Base-by-base conservation (phyloP, 1,140 invertebrate species). In the Berghia stephanieae region DNA sequence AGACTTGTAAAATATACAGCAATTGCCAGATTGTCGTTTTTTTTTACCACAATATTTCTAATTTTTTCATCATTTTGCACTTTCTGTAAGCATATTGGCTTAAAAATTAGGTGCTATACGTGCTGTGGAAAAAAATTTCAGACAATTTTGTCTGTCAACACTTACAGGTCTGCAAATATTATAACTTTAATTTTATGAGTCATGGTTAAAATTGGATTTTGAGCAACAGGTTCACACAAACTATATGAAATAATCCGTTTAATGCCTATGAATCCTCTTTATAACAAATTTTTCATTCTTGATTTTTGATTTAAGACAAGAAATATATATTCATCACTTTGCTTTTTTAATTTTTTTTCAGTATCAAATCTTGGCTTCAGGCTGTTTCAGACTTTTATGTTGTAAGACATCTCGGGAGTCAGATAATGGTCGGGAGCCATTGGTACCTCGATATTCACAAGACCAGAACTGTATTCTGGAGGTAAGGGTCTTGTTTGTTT, bases 281-380 rank as follows among this genome's bases (percentile, higher is more conserved):
- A n/a, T 44, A 52, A 13, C 46, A 52, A 36, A 4, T 52, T 2
- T 73, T 3, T 24, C 16, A 13, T 3, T 8, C 16, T 4, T 55
- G 43, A 27, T 21, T 73, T 55, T 60, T 40, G 24, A 63, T 63
- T 5, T 24, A 27, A n/a, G 31, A 38, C 46, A 10, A 21, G 3
- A 38, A 57, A 27, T 10, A 66, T 42, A 27, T 44, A 16, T 42
- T 79, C 24, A 57, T 40, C 4, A 1, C 13, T 75, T 8, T 13
- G 16, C 63, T 60, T 63, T 4, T 78, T 24, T 74, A n/a, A 18
- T 75, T 21, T 55, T 40, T 40, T 68, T 77, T 6, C 79, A 82
- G 81, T 80, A 81, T 57, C 75, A 71, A 73, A 81, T 82, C 36
- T 68, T 82, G 27, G 75, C 78, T 27, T 60, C 76, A 38, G 81